A percentile compares a stretch with the other conserved stretches of the same genome.
Evolutionary conservation across 1,140 invertebrate species (phyloP).

Genomic region (Drosophila aff.): DNA sequence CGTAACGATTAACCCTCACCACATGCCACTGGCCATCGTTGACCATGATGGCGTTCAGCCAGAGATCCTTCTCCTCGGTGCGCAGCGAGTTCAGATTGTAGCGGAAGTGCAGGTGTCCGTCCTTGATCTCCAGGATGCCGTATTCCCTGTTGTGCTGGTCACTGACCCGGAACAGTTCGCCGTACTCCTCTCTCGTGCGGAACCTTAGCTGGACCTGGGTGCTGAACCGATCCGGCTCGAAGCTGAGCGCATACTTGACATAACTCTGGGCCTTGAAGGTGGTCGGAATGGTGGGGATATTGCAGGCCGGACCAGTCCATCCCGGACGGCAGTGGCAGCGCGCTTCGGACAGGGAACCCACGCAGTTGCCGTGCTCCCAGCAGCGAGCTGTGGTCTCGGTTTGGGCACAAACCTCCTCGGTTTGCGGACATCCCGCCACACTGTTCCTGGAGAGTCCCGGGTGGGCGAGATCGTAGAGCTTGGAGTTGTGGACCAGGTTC

Average conservation of each 20-base stretch:
- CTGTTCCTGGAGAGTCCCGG: conserved; percentile 94
- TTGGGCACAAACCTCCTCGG: conserved; percentile 94
- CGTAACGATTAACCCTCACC: conserved; percentile 94
- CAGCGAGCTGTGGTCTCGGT: conserved; percentile 93
- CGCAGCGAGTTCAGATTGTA: conserved; percentile 97
- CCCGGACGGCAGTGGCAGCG: conserved; percentile 96
- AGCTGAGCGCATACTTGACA: conserved; percentile 97
- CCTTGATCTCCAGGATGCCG: conserved; percentile 97
- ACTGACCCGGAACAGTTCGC: conserved; percentile 95
- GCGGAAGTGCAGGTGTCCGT: conserved; percentile 94
- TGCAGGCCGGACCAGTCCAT: conserved; percentile 95
- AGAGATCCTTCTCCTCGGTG: conserved; percentile 95
- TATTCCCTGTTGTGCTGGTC: conserved; percentile 98
- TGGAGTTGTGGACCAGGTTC: conserved; percentile 97
- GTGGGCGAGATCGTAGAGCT: conserved; percentile 96
- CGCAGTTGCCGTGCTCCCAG: conserved; percentile 96
- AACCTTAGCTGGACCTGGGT: conserved; percentile 97
- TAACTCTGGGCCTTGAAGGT: conserved; percentile 96
- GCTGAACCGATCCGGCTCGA: conserved; percentile 96
- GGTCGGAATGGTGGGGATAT: conserved; percentile 92
- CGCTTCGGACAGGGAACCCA: conserved; percentile 94
- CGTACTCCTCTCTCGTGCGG: conserved; percentile 95
- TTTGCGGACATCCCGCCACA: conserved; percentile 94
- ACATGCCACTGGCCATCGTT: conserved; percentile 99
- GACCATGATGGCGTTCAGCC: conserved; percentile 94